Evolutionary conservation across 2,797 vertebrate genomes (phyloP).

Genomic region (Spinus olivaceus): DNA sequence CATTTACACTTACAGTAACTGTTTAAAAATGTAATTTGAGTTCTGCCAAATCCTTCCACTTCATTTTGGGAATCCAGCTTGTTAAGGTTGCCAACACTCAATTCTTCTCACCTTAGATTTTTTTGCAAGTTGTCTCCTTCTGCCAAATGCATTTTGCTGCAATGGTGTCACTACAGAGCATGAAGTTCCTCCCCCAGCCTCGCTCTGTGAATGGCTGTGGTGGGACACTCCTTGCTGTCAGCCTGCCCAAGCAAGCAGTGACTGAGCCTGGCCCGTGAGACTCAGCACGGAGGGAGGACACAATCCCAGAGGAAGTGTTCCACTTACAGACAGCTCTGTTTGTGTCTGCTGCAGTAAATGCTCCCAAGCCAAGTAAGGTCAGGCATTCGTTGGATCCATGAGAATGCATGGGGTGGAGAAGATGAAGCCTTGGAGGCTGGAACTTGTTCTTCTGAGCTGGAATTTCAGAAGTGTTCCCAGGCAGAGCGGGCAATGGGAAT

Average conservation of each 20-base stretch:
- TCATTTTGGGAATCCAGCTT: conserved; percentile 12
- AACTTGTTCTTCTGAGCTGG: neutral
- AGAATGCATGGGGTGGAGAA: neutral
- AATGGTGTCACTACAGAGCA: accelerated
- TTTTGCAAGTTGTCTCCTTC: neutral
- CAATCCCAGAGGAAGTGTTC: neutral
- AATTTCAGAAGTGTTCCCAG: neutral
- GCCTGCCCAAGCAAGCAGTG: neutral
- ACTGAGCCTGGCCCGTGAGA: neutral
- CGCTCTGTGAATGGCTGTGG: neutral
- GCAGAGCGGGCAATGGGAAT: accelerated
- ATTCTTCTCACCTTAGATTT: neutral
- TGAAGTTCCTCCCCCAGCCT: neutral
- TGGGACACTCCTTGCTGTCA: neutral
- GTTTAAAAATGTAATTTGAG: conserved; percentile 55
- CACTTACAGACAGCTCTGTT: neutral
- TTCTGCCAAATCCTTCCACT: conserved; percentile 43
- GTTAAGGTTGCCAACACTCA: neutral
- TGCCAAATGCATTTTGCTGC: neutral
- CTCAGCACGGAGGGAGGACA: accelerated
- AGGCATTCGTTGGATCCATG: neutral
- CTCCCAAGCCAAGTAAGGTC: neutral
- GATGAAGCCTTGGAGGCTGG: neutral
- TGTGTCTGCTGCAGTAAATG: neutral
- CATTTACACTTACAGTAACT: conserved; percentile 67